These are phyloP conservation scores for Porites rus DNA, from an alignment of 92 coral and sea anemone species.

Conservation along the genomic window DNA sequence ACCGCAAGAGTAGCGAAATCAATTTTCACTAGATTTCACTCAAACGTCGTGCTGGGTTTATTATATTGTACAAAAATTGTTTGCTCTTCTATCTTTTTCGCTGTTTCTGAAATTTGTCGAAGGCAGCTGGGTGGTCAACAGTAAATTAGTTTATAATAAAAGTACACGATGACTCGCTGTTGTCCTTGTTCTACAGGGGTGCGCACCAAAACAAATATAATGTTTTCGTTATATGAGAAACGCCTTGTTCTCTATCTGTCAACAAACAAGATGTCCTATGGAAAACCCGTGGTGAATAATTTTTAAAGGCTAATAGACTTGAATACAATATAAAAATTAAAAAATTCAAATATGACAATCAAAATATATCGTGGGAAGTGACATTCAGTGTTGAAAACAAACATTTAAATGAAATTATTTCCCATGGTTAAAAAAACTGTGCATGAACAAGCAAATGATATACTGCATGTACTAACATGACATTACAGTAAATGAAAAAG, in stretches of 20 bases:
- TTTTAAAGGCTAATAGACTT: background rate
- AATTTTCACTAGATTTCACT: background rate
- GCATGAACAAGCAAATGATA: too few species aligned
- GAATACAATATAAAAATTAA: background rate
- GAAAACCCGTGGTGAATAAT: background rate
- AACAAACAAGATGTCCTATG: background rate
- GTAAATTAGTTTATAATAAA: background rate
- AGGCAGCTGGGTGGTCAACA: conserved; percentile 17
- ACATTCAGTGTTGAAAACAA: too few species aligned
- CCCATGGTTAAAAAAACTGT: too few species aligned
- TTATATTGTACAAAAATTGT: conserved; percentile 20
- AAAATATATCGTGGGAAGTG: background rate
- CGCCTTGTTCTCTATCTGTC: background rate
- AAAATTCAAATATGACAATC: background rate
- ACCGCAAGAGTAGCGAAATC: conserved; percentile 15
- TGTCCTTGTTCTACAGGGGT: background rate
- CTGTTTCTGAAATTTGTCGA: conserved; percentile 8
- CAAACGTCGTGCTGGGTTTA: conserved; percentile 12
- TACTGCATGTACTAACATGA: too few species aligned
- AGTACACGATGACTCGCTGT: background rate
- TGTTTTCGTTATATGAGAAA: background rate
- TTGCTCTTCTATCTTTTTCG: conserved; percentile 5
- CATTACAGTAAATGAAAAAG: too few species aligned
- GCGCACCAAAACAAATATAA: background rate
- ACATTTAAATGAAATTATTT: too few species aligned